Percentiles rank a stretch among this genome's conserved stretches.
These are phyloP conservation scores for Papilio aristodemus DNA, from an alignment of 1,140 invertebrate species.

Conservation along the genomic window DNA sequence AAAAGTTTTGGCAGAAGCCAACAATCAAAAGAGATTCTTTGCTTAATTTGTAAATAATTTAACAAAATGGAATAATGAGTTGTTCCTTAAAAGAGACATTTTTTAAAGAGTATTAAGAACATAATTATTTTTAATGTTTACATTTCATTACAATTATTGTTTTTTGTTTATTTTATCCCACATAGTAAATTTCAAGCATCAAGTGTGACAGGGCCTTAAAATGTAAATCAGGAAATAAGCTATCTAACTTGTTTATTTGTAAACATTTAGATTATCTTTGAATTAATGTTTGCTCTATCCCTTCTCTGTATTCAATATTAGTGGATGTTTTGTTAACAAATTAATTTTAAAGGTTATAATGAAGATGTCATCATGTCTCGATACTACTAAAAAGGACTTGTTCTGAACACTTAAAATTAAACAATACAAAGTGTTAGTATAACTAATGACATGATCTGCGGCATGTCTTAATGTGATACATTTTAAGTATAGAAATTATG, in stretches of 20 bases:
- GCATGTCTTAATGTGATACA: not conserved
- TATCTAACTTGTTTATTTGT: not conserved
- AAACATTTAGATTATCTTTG: not conserved
- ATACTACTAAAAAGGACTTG: not conserved
- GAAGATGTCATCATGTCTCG: not conserved
- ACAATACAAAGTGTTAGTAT: not conserved
- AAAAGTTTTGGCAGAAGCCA: not conserved
- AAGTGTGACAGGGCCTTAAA: not conserved
- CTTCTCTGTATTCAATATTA: not conserved
- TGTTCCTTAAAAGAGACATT: conserved; percentile 11
- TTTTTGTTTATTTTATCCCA: no score
- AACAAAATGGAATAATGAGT: conserved; percentile 5
- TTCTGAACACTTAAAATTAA: not conserved
- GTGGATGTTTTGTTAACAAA: not conserved
- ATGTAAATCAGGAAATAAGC: no score
- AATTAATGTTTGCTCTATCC: not conserved
- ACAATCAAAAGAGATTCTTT: conserved; percentile 18
- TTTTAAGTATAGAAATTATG: not conserved
- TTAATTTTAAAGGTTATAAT: not conserved
- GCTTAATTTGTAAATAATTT: conserved; percentile 7
- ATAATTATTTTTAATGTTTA: no score
- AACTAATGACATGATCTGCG: not conserved
- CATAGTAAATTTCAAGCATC: no score
- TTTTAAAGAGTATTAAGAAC: not conserved
- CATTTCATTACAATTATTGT: no score